Base-by-base conservation (phyloP, 2,797 vertebrate species). In the Graptemys geographica region DNA sequence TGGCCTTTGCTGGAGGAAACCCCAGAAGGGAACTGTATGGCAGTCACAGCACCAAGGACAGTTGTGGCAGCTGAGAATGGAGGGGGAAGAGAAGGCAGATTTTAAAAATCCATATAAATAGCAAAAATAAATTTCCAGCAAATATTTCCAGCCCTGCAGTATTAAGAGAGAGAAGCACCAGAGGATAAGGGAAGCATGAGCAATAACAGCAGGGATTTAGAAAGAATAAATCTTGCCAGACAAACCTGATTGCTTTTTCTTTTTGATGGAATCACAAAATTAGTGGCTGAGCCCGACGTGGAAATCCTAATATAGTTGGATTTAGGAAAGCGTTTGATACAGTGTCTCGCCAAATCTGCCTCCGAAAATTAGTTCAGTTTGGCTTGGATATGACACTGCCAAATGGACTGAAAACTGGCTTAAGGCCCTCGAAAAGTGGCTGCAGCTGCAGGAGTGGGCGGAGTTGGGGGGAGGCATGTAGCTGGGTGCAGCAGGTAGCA, bases 291-390 rank as follows among this genome's bases (percentile, higher is more conserved):
- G 92, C 93, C 89, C 88, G 93, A 95, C 33, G 65, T 95, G 96
- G 95, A 95, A 97, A 96, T 96, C 96, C 96, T 96, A 96, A 97
- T 97, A 96, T 96, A 97, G 96, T 96, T 96, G 97, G 96, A 97
- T 97, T 97, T 97, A 97, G 96, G 79, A 96, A 96, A 96, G 93
- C 90, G 92, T 96, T 97, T 96, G 94, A 97, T 97, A 96, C 88
- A 94, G 91, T 96, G 95, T 92, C 93, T 96, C 59, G n/a, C 95
- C 95, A 93, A 90, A 95, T 96, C 95, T 96, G 83, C 86, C 94
- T 95, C 94, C 95, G 91, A 88, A 96, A 96, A 97, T 96, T 96
- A 95, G 92, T 96, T 97, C 94, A 92, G 95, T 97, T 97, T 97
- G 95, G 93, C 92, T 94, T 89, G 95, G 96, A 83, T 95, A 95